phyloP scores from a whole-genome alignment of 2,113 vertebrate genomes.

The Glaucidium brasilianum region DNA sequence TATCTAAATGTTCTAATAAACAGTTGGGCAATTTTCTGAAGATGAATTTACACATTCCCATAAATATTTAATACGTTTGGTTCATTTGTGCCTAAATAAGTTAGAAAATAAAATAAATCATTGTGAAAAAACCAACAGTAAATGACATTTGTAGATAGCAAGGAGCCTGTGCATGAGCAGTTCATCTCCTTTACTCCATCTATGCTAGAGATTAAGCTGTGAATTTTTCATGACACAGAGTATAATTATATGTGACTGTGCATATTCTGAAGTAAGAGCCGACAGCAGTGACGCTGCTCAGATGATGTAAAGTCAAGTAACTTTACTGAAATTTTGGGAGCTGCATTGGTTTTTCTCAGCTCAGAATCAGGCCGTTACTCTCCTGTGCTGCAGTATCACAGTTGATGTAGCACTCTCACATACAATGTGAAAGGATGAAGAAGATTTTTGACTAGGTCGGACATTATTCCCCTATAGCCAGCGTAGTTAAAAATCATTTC shows the following conservation, averaged over 20 bases:
- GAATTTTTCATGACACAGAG: background rate
- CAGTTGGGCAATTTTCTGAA: background rate
- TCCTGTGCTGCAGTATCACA: fast-evolving
- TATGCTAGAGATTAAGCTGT: background rate
- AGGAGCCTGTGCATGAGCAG: background rate
- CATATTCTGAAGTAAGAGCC: background rate
- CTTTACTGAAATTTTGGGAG: background rate
- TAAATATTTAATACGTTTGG: background rate
- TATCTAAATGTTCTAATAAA: background rate
- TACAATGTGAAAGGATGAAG: background rate
- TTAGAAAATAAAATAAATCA: background rate
- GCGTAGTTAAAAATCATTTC: background rate
- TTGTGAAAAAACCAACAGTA: background rate
- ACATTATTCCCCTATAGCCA: background rate
- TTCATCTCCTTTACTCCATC: background rate
- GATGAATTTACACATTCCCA: background rate
- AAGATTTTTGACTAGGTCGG: background rate
- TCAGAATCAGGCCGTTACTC: background rate
- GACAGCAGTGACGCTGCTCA: background rate
- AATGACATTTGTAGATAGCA: background rate
- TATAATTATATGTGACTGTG: background rate
- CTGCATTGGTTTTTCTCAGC: background rate
- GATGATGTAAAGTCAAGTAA: background rate
- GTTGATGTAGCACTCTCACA: background rate
- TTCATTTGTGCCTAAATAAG: background rate